Conservation (phyloP, 2,797 vertebrate species). For the Emys orbicularis region DNA sequence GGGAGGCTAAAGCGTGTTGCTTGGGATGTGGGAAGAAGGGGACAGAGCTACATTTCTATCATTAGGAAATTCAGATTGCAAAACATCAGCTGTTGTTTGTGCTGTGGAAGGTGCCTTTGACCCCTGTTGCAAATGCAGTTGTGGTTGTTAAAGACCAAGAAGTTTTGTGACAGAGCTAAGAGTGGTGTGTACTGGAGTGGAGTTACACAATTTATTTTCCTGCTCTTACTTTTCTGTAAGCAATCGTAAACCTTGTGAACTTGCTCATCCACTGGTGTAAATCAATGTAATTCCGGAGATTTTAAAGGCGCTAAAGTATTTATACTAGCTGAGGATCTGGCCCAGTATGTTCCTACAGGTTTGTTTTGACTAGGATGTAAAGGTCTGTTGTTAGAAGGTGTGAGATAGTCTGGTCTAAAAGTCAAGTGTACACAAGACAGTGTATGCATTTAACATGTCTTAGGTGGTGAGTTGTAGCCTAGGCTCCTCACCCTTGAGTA, state of each 20-base stretch:
- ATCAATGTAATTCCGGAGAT: background rate
- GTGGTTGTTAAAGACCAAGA: background rate
- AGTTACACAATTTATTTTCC: background rate
- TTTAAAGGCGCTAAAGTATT: background rate
- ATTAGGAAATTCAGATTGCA: background rate
- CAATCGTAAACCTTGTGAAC: background rate
- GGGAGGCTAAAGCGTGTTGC: fast-evolving
- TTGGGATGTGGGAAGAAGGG: fast-evolving
- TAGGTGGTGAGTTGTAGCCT: background rate
- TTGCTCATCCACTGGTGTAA: background rate
- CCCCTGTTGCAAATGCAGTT: background rate
- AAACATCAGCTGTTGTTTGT: background rate
- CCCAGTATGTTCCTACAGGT: background rate
- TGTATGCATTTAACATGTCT: fast-evolving
- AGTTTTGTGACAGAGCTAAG: fast-evolving
- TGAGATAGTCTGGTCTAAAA: fast-evolving
- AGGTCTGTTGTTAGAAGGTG: background rate
- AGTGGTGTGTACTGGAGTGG: background rate
- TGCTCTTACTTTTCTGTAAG: background rate
- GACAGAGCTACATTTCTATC: background rate
- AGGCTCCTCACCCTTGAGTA: background rate
- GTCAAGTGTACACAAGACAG: fast-evolving
- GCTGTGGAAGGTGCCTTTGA: background rate
- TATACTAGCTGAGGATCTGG: background rate
- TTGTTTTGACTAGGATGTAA: background rate